These are phyloP conservation scores for Mimumesa dahlbomi DNA, from an alignment of 2,888 invertebrate genomes.

Conservation along the genomic window DNA sequence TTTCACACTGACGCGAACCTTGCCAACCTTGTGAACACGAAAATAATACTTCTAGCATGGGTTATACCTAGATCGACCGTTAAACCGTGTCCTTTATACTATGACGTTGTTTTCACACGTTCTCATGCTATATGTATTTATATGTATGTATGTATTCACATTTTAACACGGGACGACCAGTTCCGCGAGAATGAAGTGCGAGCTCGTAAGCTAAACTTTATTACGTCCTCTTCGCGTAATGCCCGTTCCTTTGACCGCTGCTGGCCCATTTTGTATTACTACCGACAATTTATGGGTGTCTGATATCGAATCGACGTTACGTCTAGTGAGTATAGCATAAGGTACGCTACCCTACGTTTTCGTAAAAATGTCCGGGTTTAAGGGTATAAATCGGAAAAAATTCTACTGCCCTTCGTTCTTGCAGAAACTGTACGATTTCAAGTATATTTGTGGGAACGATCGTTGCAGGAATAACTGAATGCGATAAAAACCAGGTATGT, in stretches of 20 bases:
- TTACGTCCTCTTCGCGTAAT: constrained; percentile 12
- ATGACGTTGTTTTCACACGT: constrained; percentile 10
- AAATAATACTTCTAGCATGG: constrained; percentile 43
- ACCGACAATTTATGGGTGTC: too few species aligned
- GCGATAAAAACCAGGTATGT: too few species aligned
- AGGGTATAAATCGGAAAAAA: too few species aligned
- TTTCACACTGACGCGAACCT: constrained; percentile 37
- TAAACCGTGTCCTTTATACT: constrained; percentile 10
- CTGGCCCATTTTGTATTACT: background rate
- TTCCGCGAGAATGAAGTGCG: background rate
- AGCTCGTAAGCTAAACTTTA: constrained; percentile 34
- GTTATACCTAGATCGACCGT: constrained; percentile 55
- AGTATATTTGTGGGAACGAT: too few species aligned
- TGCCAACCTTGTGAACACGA: constrained; percentile 17
- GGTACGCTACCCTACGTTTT: too few species aligned
- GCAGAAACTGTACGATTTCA: too few species aligned
- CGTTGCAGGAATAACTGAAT: too few species aligned
- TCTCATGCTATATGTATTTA: background rate
- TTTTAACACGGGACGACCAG: background rate
- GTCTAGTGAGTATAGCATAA: too few species aligned
- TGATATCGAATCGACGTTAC: background rate
- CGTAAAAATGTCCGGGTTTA: too few species aligned
- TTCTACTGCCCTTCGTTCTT: too few species aligned
- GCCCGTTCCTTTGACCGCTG: constrained; percentile 6
- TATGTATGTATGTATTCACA: too few species aligned